phyloP scores from a whole-genome alignment of 2,113 vertebrate species.

The Pan paniscus region DNA sequence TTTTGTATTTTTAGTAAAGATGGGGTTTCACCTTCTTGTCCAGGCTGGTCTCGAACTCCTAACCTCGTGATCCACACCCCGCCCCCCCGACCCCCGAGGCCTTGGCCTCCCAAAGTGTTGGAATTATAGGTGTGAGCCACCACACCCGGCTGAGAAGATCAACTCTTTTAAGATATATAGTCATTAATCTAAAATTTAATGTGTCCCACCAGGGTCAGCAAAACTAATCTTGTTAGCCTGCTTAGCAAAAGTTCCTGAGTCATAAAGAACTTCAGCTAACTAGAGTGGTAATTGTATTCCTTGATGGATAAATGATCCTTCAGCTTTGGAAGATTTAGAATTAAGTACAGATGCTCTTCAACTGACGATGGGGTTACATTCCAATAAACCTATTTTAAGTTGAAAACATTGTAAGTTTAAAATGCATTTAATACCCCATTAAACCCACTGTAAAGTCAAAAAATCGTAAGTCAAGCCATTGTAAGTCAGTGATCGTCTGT shows the following conservation, averaged over 20 bases:
- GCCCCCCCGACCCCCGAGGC: no score
- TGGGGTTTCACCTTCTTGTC: no score
- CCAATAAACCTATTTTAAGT: not conserved
- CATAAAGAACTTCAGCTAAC: not conserved
- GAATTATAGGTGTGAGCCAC: no score
- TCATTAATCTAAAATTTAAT: conserved; percentile 14
- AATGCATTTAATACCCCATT: not conserved
- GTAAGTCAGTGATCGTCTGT: not conserved
- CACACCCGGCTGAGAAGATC: not conserved
- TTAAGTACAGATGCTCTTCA: not conserved
- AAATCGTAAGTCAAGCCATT: not conserved
- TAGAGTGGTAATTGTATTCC: not conserved
- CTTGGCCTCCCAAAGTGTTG: no score
- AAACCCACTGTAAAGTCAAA: not conserved
- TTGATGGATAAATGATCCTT: not conserved
- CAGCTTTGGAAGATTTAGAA: not conserved
- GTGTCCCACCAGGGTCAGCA: not conserved
- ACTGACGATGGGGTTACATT: not conserved
- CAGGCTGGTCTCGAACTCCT: no score
- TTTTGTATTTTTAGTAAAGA: no score
- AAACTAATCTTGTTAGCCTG: not conserved
- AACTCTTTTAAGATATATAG: not conserved
- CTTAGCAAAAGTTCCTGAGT: conserved; percentile 24
- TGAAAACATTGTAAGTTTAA: not conserved
- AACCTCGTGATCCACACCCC: no score